Conservation (phyloP, 2,113 vertebrate genomes). For the Petrocephalus microphthalmus region DNA sequence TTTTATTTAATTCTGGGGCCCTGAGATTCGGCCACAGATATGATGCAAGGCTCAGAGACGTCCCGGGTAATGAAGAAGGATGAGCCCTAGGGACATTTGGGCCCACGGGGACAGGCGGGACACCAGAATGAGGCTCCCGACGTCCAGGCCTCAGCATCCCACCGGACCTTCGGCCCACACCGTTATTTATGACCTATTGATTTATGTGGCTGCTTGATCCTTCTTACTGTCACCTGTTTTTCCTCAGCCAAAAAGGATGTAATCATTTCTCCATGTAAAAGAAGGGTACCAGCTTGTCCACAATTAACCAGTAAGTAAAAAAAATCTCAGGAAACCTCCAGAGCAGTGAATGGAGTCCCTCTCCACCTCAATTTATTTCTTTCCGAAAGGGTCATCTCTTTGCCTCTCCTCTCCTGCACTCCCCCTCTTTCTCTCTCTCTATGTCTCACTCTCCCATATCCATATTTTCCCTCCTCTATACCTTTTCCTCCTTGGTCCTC, state of each 20-base stretch:
- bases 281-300: not conserved
- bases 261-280: conserved; percentile 5
- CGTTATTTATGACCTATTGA: conserved; percentile 1
- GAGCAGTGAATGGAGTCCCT: not conserved
- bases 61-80: not conserved
- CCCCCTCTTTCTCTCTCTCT: not conserved
- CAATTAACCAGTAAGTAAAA: not conserved
- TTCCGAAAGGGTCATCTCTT: not conserved
- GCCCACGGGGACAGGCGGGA: not conserved
- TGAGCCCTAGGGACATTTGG: not conserved
- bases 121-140: not conserved
- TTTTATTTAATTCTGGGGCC: not conserved
- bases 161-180: not conserved
- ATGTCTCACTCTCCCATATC: not conserved
- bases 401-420: not conserved
- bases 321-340: not conserved
- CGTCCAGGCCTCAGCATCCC: not conserved
- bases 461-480: not conserved
- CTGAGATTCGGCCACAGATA: not conserved
- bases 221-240: not conserved
- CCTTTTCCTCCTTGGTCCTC: not conserved
- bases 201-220: not conserved
- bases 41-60: not conserved
- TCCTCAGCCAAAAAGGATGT: not conserved
- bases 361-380: not conserved